These are phyloP conservation scores for Gavia stellata DNA, from an alignment of 2,113 vertebrate genomes.

Conservation along the genomic window DNA sequence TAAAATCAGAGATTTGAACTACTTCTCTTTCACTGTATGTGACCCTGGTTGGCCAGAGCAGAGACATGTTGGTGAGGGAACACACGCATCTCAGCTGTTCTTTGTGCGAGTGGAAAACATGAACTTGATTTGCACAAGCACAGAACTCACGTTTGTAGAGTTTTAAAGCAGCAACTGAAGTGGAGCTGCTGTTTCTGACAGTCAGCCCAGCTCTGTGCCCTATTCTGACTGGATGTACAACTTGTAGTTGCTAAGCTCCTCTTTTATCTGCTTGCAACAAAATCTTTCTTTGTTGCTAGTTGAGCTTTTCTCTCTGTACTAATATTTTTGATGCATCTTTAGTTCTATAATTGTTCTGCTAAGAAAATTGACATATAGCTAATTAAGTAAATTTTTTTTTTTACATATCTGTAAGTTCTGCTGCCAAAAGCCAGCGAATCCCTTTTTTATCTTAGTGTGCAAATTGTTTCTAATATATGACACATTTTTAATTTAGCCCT, in stretches of 20 bases:
- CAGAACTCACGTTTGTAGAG: not conserved
- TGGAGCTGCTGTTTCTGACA: not conserved
- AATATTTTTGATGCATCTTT: not conserved
- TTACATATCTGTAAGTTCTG: slow-evolving; percentile 23
- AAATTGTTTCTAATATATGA: slow-evolving; percentile 58
- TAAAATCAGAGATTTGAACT: not conserved
- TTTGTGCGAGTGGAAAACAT: not conserved
- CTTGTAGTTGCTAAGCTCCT: not conserved
- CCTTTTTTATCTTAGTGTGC: slow-evolving; percentile 8
- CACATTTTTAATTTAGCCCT: slow-evolving; percentile 67
- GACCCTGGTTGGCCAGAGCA: not conserved
- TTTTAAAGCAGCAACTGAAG: not conserved
- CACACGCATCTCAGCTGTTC: accelerated
- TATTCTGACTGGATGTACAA: not conserved
- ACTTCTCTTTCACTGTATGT: not conserved
- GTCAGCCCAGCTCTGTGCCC: not conserved
- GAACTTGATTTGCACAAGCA: not conserved
- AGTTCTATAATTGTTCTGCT: not conserved
- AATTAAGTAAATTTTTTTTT: not conserved
- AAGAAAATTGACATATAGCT: not conserved
- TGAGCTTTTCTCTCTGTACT: not conserved
- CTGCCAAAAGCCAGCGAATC: slow-evolving; percentile 37
- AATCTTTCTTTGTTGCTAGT: not conserved
- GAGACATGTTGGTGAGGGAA: not conserved
- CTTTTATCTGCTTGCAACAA: not conserved